Conservation (phyloP, 1,140 invertebrate species). For the Grapholita molesta region DNA sequence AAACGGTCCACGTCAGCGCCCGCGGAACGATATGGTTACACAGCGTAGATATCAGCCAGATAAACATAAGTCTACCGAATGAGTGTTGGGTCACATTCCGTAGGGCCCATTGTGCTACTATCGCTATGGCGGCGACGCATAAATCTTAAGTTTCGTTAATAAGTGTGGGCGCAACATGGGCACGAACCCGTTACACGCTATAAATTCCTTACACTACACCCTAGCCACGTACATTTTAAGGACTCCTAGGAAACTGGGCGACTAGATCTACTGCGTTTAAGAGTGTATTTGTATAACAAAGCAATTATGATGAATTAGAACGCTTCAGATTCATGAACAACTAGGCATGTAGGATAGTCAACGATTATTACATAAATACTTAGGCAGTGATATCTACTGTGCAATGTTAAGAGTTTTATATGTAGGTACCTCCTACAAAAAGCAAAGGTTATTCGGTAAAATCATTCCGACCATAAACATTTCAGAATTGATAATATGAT, state of each 20-base stretch:
- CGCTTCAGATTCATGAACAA: too few species aligned
- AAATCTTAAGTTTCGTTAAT: constrained; percentile 72
- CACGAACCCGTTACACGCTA: constrained; percentile 50
- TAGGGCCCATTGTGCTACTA: constrained; percentile 59
- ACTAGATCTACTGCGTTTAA: too few species aligned
- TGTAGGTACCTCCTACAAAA: too few species aligned
- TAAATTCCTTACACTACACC: constrained; percentile 36
- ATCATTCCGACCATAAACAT: too few species aligned
- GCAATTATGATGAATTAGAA: too few species aligned
- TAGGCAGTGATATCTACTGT: too few species aligned
- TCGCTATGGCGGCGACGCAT: constrained; percentile 59
- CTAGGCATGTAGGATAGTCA: too few species aligned
- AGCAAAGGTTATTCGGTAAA: too few species aligned
- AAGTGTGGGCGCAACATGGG: constrained; percentile 63
- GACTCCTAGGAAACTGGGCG: not conserved
- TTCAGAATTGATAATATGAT: too few species aligned
- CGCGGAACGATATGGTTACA: not conserved
- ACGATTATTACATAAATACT: too few species aligned
- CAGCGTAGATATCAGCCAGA: constrained; percentile 18
- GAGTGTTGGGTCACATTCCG: constrained; percentile 62
- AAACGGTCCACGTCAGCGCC: not conserved
- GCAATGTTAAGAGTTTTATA: too few species aligned
- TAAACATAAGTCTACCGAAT: constrained; percentile 20
- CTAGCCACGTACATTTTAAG: not conserved
- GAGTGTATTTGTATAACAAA: too few species aligned